These are phyloP conservation scores for Tachysurus fulvidraco DNA, from an alignment of 2,113 vertebrate species.

Conservation along the genomic window DNA sequence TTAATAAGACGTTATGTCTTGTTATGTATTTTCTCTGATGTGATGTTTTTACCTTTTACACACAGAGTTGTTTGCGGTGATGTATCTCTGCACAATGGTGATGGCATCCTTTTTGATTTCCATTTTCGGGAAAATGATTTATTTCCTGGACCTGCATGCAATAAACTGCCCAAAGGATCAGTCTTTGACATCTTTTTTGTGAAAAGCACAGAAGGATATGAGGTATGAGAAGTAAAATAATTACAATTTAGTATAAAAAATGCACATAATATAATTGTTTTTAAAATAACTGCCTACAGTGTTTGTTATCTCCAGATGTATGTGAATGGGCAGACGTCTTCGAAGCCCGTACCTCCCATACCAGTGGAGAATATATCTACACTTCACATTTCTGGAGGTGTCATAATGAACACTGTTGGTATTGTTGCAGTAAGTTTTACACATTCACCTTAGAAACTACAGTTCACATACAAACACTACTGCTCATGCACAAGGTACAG, in stretches of 20 bases:
- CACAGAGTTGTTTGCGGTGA: not conserved
- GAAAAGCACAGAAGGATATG: not conserved
- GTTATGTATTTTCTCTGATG: not conserved
- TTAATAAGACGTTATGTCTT: not conserved
- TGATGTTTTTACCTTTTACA: not conserved
- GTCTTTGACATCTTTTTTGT: conserved; percentile 16
- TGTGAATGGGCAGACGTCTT: not conserved
- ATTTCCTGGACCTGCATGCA: not conserved
- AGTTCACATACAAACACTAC: too few species aligned
- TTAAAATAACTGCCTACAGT: not conserved
- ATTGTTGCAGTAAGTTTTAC: conserved; percentile 3
- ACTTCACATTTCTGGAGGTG: not conserved
- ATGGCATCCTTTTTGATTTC: not conserved
- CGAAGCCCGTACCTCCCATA: not conserved
- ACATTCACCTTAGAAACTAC: not conserved
- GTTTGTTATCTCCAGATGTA: not conserved
- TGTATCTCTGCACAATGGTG: rapidly evolving
- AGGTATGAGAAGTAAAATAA: not conserved
- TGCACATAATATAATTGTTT: not conserved
- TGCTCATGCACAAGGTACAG: too few species aligned
- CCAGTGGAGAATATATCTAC: not conserved
- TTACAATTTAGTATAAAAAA: too few species aligned
- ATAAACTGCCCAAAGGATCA: not conserved
- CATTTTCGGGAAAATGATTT: not conserved
- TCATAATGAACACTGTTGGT: not conserved